These are phyloP conservation scores for Ameiurus melas DNA, from an alignment of 2,113 vertebrate genomes.

Conservation along the genomic window DNA sequence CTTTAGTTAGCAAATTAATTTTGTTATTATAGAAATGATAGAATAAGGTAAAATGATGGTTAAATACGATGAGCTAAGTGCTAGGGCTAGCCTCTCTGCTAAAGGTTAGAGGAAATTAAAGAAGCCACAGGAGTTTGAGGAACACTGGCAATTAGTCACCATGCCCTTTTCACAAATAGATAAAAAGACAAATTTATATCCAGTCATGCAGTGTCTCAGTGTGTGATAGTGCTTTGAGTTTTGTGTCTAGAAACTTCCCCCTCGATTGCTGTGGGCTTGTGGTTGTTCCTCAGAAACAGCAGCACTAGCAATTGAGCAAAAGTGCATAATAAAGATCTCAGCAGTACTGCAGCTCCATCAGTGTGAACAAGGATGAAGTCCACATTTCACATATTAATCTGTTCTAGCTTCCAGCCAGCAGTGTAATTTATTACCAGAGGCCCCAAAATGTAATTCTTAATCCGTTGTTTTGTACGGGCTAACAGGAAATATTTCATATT, in stretches of 20 bases:
- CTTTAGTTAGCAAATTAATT: background rate
- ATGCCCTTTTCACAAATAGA: slow-evolving; percentile 47
- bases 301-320: slow-evolving; percentile 7
- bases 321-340: slow-evolving; percentile 36
- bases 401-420: slow-evolving; percentile 67
- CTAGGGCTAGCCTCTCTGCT: slow-evolving; percentile 21
- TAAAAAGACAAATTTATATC: slow-evolving; percentile 49
- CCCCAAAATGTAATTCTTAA: slow-evolving; percentile 60
- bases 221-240: slow-evolving; percentile 31
- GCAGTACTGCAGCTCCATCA: slow-evolving; percentile 25
- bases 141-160: slow-evolving; percentile 53
- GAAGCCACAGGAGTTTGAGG: slow-evolving; percentile 49
- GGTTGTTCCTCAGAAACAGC: slow-evolving; percentile 2
- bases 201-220: slow-evolving; percentile 30
- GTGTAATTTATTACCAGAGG: slow-evolving; percentile 59
- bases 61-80: slow-evolving; percentile 14
- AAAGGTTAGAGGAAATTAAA: slow-evolving; percentile 52
- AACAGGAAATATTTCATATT: slow-evolving; percentile 7
- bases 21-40: background rate
- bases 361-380: slow-evolving; percentile 8
- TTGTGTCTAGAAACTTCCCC: background rate
- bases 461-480: slow-evolving; percentile 14
- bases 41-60: background rate
- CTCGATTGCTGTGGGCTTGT: background rate
- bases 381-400: slow-evolving; percentile 61